Evolutionary conservation across 2,888 invertebrate species (phyloP), one percentile per base, ranked within the genome.

Genomic region (Diploptera punctata): DNA sequence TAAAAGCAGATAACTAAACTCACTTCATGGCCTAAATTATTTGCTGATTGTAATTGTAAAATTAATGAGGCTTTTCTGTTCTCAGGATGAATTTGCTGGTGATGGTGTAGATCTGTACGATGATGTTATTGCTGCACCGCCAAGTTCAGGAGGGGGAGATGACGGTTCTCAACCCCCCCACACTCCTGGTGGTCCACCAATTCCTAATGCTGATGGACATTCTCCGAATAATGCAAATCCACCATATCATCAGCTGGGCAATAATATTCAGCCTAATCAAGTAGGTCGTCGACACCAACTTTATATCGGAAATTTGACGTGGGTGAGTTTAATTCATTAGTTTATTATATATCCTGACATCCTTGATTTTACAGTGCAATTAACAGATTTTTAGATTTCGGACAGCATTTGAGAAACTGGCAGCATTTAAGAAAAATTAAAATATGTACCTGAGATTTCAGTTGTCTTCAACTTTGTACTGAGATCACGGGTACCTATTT

Each of bases 301-400:
- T 60, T 99, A 99, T 85, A 92, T 99, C 81, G 99, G 99, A 80
- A 99, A 99, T 86, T 89, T 99, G 78, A 98, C 98, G 79, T 99
- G 99, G 98, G 97, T 96, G 89, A 86, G 89, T 78, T 29, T 44
- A 61, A 13, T 31, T 33, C 10, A 5, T 33, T 7, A 33, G 33
- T n/a, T n/a, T n/a, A n/a, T n/a, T n/a, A n/a, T n/a, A n/a, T n/a
- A n/a, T n/a, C n/a, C n/a, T n/a, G n/a, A n/a, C n/a, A n/a, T n/a
- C n/a, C n/a, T n/a, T n/a, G n/a, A n/a, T n/a, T n/a, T n/a, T n/a
- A n/a, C n/a, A n/a, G n/a, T n/a, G n/a, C n/a, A n/a, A n/a, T n/a
- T n/a, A n/a, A n/a, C n/a, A n/a, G n/a, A n/a, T n/a, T n/a, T n/a
- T n/a, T n/a, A n/a, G n/a, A n/a, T n/a, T n/a, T n/a, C n/a, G n/a